These are phyloP conservation scores for Thereva nobilitata DNA, from an alignment of 2,888 invertebrate species.

Conservation along the genomic window DNA sequence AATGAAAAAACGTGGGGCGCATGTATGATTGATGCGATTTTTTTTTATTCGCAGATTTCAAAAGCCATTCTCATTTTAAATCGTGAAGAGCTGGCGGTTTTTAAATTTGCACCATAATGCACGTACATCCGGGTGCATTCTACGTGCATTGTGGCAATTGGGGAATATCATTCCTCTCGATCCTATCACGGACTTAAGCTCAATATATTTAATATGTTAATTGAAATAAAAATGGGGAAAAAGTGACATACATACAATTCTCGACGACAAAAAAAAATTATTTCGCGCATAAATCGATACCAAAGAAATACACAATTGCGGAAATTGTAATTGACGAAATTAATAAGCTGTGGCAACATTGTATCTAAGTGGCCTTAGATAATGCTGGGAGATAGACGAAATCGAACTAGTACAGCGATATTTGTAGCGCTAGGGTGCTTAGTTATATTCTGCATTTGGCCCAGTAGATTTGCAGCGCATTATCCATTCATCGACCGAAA, in stretches of 20 bases:
- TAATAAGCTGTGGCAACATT: neutral
- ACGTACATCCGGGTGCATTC: slow-evolving; percentile 3
- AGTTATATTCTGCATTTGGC: slow-evolving; percentile 45
- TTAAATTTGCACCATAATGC: no score
- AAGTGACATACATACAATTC: neutral
- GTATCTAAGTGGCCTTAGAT: slow-evolving; percentile 26
- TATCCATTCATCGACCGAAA: slow-evolving; percentile 61
- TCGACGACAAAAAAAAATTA: no score
- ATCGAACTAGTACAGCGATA: slow-evolving; percentile 27
- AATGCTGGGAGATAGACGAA: slow-evolving; percentile 29
- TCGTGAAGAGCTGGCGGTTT: no score
- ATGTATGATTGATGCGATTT: no score
- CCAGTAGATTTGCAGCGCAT: slow-evolving; percentile 54
- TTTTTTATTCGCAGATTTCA: no score
- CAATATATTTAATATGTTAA: neutral
- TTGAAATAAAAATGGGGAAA: slow-evolving; percentile 10
- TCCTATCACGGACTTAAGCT: neutral
- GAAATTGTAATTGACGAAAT: slow-evolving; percentile 4
- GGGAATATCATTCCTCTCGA: neutral
- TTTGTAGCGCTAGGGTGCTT: slow-evolving; percentile 11
- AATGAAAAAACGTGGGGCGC: no score
- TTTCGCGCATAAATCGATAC: neutral
- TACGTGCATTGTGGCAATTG: slow-evolving; percentile 32
- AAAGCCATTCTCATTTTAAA: no score
- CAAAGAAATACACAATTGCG: slow-evolving; percentile 10